These are phyloP conservation scores for Microtus obscurus DNA, from an alignment of 2,797 vertebrate species.

Conservation along the genomic window DNA sequence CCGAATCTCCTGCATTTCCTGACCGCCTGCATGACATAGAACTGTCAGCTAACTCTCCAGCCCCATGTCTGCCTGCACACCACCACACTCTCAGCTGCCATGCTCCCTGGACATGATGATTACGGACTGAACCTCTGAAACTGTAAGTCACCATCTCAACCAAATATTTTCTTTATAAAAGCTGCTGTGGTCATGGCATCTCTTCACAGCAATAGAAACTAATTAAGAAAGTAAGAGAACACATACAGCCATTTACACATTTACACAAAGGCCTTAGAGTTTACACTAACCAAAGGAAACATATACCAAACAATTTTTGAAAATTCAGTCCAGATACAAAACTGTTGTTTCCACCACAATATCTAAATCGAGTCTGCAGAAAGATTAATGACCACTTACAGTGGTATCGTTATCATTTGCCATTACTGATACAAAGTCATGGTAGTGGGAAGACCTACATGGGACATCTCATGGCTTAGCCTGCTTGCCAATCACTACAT, in stretches of 20 bases:
- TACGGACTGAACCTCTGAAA: neutral
- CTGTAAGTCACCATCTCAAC: neutral
- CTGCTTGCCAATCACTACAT: neutral
- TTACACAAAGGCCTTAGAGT: neutral
- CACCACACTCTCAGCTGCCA: too few species aligned
- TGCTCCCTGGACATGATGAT: too few species aligned
- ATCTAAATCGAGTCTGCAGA: constrained; percentile 58
- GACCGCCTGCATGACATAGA: neutral
- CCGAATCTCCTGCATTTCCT: too few species aligned
- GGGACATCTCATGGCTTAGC: neutral
- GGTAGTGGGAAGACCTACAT: constrained; percentile 2
- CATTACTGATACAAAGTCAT: constrained; percentile 27
- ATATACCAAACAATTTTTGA: constrained; percentile 13
- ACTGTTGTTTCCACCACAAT: constrained; percentile 61
- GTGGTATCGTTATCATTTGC: neutral
- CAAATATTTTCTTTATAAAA: neutral
- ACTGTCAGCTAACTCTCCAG: neutral
- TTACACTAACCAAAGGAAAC: neutral
- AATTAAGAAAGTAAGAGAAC: neutral
- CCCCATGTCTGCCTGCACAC: neutral
- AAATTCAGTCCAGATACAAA: constrained; percentile 2
- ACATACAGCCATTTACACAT: neutral
- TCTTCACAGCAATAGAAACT: neutral
- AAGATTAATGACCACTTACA: constrained; percentile 51
- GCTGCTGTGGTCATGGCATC: neutral